Conservation (phyloP, 2,113 vertebrate genomes). For the Picathartes gymnocephalus region DNA sequence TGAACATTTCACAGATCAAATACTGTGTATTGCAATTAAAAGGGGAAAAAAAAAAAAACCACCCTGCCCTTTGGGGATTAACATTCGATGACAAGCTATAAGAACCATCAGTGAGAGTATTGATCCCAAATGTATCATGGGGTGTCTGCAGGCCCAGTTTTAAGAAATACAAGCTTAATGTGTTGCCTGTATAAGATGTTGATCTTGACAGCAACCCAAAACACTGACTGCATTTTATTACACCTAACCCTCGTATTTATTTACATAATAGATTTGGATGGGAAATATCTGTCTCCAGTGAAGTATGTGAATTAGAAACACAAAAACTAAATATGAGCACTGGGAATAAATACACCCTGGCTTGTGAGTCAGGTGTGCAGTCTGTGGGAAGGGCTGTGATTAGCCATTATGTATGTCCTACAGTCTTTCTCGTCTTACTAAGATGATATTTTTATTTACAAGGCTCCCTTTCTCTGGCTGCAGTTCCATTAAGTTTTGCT, state of each 20-base stretch:
- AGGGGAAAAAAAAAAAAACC: not conserved
- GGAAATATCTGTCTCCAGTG: slow-evolving; percentile 16
- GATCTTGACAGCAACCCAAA: not conserved
- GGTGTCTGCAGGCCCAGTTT: not conserved
- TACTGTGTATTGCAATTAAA: not conserved
- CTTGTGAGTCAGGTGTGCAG: not conserved
- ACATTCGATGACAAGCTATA: not conserved
- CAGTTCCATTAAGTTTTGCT: slow-evolving; percentile 4
- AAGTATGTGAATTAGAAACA: slow-evolving; percentile 36
- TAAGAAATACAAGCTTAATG: not conserved
- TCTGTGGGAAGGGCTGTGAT: not conserved
- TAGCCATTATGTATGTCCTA: not conserved
- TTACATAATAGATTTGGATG: slow-evolving; percentile 58
- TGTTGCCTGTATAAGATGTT: not conserved
- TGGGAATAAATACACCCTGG: slow-evolving; percentile 24
- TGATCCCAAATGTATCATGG: not conserved
- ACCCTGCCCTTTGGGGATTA: not conserved
- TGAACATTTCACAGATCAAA: not conserved
- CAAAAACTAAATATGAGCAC: slow-evolving; percentile 35
- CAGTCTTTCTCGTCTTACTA: not conserved
- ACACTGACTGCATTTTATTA: not conserved
- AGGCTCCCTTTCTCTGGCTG: not conserved
- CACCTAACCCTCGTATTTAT: not conserved
- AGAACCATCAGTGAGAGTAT: not conserved
- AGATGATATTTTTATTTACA: not conserved